Base-by-base conservation (phyloP, 2,113 vertebrate genomes). In the Erythrocercus mccallii region DNA sequence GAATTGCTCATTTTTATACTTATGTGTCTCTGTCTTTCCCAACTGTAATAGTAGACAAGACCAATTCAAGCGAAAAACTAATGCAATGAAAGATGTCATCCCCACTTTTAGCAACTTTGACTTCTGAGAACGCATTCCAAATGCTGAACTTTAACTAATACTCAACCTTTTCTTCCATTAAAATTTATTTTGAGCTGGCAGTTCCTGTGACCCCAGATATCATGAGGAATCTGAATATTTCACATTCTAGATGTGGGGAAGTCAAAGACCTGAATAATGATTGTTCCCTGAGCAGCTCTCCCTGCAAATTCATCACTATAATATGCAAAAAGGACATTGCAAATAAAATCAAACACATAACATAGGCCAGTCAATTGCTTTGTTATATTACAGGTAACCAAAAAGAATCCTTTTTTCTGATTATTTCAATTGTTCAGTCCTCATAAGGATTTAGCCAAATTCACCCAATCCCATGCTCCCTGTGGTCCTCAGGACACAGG, bases 281-380 rank as follows among this genome's bases (percentile, higher is more conserved):
- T 73, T 90, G 84, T 33, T 95, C 50, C 68, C 74, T 48, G 56
- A 77, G 50, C 58, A 88, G 62, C 30, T 50, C 78, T 73, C 50
- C 62, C 71, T 83, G 62, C 38, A 80, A 94, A 61, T 90, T 62
- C 30, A 28, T 82, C 62, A 54, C 54, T 62, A 15, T 28, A 80
- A 90, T 54, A 93, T 86, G 71, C 71, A 93, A 83, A 92, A 88
- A 83, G 33, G 42, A 77, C 71, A 88, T 77, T 80, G 80, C 22
- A 82, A 85, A 79, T 37, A 69, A 4, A 30, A 80, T 69, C 13
- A 72, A 88, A 85, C n/a, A 37, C 40, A 73, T 66, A 80, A 86
- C 86, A 87, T 6, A 69, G 18, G 35, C 65, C 71, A 50, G 45
- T 57, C 45, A 69, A 73, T 50, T 58, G 33, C 62, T 88, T 45